Conservation (phyloP, 2,797 vertebrate species). For the Cirrhinus molitorella region DNA sequence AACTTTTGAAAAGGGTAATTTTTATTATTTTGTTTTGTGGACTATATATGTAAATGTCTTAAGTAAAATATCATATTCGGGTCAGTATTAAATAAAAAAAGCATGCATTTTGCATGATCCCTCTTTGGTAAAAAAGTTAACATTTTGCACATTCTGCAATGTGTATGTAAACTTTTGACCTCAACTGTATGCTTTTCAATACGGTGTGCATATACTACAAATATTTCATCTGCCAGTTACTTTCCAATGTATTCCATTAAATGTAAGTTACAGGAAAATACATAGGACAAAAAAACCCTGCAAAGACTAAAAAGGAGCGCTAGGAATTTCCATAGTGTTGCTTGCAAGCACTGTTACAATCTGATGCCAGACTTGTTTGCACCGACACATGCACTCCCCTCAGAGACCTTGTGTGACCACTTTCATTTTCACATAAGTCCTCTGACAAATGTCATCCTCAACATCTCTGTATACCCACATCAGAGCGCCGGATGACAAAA, state of each 20-base stretch:
- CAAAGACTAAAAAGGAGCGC: not conserved
- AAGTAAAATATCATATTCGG: no score
- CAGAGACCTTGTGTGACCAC: constrained; percentile 16
- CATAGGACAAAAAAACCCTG: not conserved
- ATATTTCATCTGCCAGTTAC: not conserved
- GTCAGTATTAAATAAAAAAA: no score
- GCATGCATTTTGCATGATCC: no score
- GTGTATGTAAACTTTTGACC: not conserved
- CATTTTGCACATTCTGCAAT: no score
- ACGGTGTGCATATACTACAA: not conserved
- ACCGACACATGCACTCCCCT: constrained; percentile 14
- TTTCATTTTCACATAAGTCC: constrained; percentile 42
- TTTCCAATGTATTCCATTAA: not conserved
- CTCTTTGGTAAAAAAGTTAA: no score
- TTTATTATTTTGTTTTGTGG: no score
- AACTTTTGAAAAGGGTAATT: no score
- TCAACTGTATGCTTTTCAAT: not conserved
- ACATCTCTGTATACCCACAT: constrained; percentile 50
- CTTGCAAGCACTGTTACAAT: not conserved
- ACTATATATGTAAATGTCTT: no score
- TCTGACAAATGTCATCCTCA: constrained; percentile 47
- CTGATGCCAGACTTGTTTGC: constrained; percentile 4
- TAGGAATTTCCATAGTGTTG: not conserved
- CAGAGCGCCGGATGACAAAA: constrained; percentile 22
- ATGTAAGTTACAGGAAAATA: not conserved